These are phyloP conservation scores for Campodea augens DNA, from an alignment of 1,140 invertebrate genomes.

Conservation along the genomic window DNA sequence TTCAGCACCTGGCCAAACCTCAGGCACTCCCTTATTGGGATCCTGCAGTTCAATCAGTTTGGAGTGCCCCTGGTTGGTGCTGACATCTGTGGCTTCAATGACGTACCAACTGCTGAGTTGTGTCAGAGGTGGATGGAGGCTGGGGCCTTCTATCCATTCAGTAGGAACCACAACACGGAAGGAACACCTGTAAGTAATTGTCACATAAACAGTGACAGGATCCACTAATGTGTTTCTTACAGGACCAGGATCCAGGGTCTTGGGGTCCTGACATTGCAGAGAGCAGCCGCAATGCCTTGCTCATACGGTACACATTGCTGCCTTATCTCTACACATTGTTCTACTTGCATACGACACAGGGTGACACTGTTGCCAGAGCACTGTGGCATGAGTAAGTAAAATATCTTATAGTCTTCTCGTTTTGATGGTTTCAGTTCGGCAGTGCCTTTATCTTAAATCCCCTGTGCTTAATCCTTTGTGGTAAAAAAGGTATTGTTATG, in stretches of 20 bases:
- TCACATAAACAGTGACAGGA: neutral
- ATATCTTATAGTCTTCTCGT: too few species aligned
- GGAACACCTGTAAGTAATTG: constrained; percentile 12
- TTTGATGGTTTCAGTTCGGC: too few species aligned
- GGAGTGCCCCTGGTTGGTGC: constrained; percentile 32
- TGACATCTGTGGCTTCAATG: constrained; percentile 35
- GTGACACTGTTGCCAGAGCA: too few species aligned
- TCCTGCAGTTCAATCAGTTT: constrained; percentile 23
- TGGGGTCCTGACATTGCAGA: constrained; percentile 15
- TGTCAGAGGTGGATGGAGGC: constrained; percentile 25
- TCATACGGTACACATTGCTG: constrained; percentile 25
- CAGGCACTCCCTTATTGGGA: constrained; percentile 23
- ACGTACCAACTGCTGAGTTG: constrained; percentile 23
- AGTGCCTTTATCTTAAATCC: too few species aligned
- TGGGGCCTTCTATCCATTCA: constrained; percentile 30
- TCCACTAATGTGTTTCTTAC: neutral
- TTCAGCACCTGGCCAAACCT: constrained; percentile 27
- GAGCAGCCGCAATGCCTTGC: constrained; percentile 16
- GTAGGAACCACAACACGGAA: constrained; percentile 26
- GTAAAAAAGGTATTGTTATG: too few species aligned
- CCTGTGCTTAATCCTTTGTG: too few species aligned
- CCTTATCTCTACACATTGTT: constrained; percentile 29
- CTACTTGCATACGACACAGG: too few species aligned
- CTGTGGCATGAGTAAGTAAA: too few species aligned
- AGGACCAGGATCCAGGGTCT: constrained; percentile 18